A percentile compares a stretch with the other conserved stretches of the same genome.
These are phyloP conservation scores for Rousettus leschenaultii DNA, from an alignment of 2,113 vertebrate genomes.

Conservation along the genomic window DNA sequence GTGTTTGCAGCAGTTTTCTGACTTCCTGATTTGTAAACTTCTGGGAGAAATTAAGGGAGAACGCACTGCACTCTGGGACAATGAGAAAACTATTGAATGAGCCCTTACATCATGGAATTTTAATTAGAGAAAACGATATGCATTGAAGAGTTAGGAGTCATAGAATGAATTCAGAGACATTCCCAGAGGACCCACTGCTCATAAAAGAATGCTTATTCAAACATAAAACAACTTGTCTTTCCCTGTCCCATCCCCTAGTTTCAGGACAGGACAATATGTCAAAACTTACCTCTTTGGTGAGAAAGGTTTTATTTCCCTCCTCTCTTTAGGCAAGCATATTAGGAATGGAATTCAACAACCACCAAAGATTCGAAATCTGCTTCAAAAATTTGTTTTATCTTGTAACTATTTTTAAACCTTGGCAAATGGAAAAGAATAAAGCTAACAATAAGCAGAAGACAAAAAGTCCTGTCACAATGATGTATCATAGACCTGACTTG, in stretches of 20 bases:
- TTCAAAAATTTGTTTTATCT: constrained; percentile 52
- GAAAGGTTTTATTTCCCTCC: constrained; percentile 54
- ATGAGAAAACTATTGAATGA: constrained; percentile 39
- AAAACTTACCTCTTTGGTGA: constrained; percentile 46
- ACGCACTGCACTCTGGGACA: not conserved
- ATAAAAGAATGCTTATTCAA: not conserved
- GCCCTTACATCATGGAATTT: constrained; percentile 3
- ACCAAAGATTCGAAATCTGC: constrained; percentile 27
- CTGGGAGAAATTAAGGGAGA: constrained; percentile 61
- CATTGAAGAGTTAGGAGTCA: constrained; percentile 36
- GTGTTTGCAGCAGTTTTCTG: constrained; percentile 49
- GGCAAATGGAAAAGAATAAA: not conserved
- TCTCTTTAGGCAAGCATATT: constrained; percentile 38
- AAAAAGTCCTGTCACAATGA: not conserved
- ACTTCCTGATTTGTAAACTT: constrained; percentile 58
- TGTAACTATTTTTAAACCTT: constrained; percentile 47
- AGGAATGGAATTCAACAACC: constrained; percentile 51
- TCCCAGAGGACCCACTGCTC: not conserved
- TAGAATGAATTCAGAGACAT: constrained; percentile 1
- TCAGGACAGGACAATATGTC: not conserved
- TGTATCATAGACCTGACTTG: not conserved
- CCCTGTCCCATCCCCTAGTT: not conserved
- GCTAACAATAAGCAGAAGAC: not conserved
- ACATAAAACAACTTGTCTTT: constrained; percentile 34
- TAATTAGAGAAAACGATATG: constrained; percentile 5